Evolutionary conservation across 2,113 vertebrate species (phyloP).

Genomic region (Gadus macrocephalus): DNA sequence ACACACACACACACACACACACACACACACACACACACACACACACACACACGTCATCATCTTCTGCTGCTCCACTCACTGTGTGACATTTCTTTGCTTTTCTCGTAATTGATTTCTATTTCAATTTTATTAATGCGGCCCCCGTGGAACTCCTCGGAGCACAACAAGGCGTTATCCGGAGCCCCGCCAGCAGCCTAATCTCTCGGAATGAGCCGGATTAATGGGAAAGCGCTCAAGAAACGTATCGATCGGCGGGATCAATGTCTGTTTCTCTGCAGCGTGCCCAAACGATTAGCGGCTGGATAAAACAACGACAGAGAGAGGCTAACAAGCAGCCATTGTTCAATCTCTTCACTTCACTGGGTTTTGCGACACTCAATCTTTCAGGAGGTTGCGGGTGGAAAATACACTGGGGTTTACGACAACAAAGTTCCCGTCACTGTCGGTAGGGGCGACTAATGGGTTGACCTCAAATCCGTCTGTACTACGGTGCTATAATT

Average conservation of each 20-base stretch:
- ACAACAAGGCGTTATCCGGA: slow-evolving; percentile 41
- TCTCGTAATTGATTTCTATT: slow-evolving; percentile 66
- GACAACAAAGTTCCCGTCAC: too few relatives aligned
- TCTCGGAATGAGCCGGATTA: slow-evolving; percentile 56
- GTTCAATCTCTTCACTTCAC: slow-evolving; percentile 26
- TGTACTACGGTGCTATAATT: too few relatives aligned
- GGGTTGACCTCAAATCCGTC: too few relatives aligned
- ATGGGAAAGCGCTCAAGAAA: slow-evolving; percentile 48
- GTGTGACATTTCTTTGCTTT: slow-evolving; percentile 50
- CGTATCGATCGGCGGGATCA: slow-evolving; percentile 58
- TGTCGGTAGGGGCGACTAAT: too few relatives aligned
- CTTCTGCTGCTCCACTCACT: slow-evolving; percentile 32
- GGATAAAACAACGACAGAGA: slow-evolving; percentile 36
- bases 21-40: too few relatives aligned
- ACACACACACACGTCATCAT: slow-evolving; percentile 4
- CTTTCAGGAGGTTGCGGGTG: too few relatives aligned
- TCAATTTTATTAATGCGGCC: slow-evolving; percentile 57
- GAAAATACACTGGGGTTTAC: too few relatives aligned
- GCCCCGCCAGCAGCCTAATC: slow-evolving; percentile 57
- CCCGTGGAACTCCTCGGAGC: slow-evolving; percentile 15
- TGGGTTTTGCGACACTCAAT: too few relatives aligned
- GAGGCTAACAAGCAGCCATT: slow-evolving; percentile 18
- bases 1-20: too few relatives aligned
- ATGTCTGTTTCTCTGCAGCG: slow-evolving; percentile 43
- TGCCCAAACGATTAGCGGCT: slow-evolving; percentile 39